These are phyloP conservation scores for Tichodroma muraria DNA, from an alignment of 2,113 vertebrate species.

Conservation along the genomic window DNA sequence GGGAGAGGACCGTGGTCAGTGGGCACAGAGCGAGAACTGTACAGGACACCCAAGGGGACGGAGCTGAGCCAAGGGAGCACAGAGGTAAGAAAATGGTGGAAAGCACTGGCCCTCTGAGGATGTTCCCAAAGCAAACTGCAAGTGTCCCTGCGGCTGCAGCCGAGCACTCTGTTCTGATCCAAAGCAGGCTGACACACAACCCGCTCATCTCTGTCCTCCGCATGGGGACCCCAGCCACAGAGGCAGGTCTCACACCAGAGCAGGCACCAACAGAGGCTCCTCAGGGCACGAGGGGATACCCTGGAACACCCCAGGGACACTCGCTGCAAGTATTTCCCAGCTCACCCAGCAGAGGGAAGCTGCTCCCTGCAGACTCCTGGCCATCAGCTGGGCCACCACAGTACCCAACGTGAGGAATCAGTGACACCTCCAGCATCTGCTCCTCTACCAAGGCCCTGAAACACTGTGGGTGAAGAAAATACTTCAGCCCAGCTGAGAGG, in stretches of 20 bases:
- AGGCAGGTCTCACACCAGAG: neutral
- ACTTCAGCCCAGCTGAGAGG: neutral
- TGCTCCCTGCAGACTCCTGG: neutral
- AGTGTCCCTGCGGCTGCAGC: neutral
- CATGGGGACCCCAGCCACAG: rapidly evolving
- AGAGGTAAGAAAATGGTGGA: neutral
- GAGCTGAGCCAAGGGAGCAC: neutral
- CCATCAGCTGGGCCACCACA: neutral
- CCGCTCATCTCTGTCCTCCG: neutral
- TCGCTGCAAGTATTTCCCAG: rapidly evolving
- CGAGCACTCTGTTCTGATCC: neutral
- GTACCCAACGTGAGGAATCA: rapidly evolving
- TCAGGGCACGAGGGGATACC: neutral
- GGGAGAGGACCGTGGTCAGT: rapidly evolving
- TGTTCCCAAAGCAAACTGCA: neutral
- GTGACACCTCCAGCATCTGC: neutral
- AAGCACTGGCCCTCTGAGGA: neutral
- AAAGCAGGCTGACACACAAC: neutral
- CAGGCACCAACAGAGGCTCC: neutral
- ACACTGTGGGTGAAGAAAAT: neutral
- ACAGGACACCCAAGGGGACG: rapidly evolving
- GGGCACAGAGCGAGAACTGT: neutral
- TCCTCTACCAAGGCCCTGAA: neutral
- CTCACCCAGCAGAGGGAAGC: rapidly evolving
- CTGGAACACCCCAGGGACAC: neutral